phyloP scores from a whole-genome alignment of 2,888 invertebrate genomes.

The Tachina lurida region DNA sequence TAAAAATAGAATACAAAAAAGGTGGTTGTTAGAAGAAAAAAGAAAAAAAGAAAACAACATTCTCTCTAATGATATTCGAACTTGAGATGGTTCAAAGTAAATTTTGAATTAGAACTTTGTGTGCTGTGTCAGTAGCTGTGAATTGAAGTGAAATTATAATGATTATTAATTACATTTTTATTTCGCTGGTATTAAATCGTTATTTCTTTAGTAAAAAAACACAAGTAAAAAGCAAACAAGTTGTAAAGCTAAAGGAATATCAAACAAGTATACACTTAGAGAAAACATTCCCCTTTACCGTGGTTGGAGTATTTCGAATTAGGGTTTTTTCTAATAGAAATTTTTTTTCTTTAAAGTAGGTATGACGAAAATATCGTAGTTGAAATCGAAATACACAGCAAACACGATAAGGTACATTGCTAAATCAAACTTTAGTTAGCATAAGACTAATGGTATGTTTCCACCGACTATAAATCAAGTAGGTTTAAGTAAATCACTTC shows the following conservation, averaged over 20 bases:
- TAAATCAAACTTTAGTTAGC: too few relatives aligned
- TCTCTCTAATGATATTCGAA: background rate
- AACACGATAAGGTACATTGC: too few relatives aligned
- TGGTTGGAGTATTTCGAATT: too few relatives aligned
- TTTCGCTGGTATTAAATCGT: slow-evolving; percentile 9
- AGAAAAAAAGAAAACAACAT: background rate
- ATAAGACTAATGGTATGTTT: too few relatives aligned
- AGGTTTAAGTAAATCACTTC: too few relatives aligned
- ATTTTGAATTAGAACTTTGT: slow-evolving; percentile 13
- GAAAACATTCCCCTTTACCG: background rate
- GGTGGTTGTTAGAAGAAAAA: slow-evolving; percentile 3
- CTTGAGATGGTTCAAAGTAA: background rate
- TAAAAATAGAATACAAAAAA: slow-evolving; percentile 13
- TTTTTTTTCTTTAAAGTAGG: too few relatives aligned
- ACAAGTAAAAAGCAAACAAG: background rate
- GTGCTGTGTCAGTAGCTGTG: slow-evolving; percentile 66
- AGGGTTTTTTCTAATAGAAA: too few relatives aligned
- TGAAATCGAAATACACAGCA: too few relatives aligned
- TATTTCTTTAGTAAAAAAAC: background rate
- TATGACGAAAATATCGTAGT: too few relatives aligned
- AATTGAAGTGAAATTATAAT: slow-evolving; percentile 66
- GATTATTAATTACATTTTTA: slow-evolving; percentile 66
- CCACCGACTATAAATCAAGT: too few relatives aligned
- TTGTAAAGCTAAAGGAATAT: background rate
- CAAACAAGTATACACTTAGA: background rate